Base-by-base conservation (phyloP, 2,797 vertebrate species). In the Rallus crepitans region DNA sequence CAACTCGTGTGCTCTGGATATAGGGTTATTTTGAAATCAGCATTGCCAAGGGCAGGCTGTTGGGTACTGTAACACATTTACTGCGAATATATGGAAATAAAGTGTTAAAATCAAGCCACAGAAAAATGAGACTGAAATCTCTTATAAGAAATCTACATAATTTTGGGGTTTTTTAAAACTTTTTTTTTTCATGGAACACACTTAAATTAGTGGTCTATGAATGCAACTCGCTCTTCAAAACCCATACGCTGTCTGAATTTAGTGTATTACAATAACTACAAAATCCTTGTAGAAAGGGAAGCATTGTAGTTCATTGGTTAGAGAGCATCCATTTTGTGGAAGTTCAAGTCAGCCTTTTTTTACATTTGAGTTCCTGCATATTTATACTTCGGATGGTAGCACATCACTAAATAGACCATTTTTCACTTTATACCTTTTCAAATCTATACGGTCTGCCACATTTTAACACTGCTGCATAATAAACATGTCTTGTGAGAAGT, bases 401-500 rank as follows among this genome's bases (percentile, higher is more conserved):
- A 13, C 56, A 59, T 59, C 21, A 25, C 56, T 94, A 89, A 92
- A 82, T 15, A 61, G 53, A 77, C 75, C 3, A 31, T 71, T 80
- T 66, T 81, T 95, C 27, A 72, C 56, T 90, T 85, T 55, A 70
- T 89, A 76, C 28, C 27, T 82, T 91, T 94, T 53, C 12, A 87
- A 85, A 79, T 56, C 50, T 52, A 27, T 15, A 52, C 85, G 35
- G 11, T 90, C 75, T 78, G 30, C 55, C 47, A 69, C 55, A 83
- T 88, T 93, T 96, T 96, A 96, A 94, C 91, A 53, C 23, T 39
- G 57, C 72, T 93, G 23, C 68, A 84, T 75, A 91, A 68, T 90
- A 90, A 95, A 82, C 19, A 79, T 40, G 84, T 91, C 89, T 84
- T 95, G 55, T 59, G 78, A 71, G 70, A 96, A 90, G 92, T 96